Base-by-base conservation (phyloP, 2,888 invertebrate species). In the Cremastinae sp. region DNA sequence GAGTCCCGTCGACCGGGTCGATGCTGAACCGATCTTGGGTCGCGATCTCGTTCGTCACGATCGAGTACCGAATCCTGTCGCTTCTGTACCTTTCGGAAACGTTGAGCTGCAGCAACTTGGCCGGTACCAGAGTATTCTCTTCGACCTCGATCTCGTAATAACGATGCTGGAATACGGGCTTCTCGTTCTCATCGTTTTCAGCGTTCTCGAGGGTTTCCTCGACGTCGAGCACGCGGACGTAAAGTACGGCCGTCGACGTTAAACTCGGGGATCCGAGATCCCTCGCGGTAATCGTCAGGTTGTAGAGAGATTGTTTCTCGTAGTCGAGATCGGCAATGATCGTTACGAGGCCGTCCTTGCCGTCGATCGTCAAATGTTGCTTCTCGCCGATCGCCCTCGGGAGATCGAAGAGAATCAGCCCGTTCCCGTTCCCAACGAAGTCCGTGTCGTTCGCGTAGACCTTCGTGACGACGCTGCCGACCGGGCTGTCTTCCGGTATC, bases 401-500 rank as follows among this genome's bases (percentile, higher is more conserved):
- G 51, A 96, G 91, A 81, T 95, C 95, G 80, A 95, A 97, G 0
- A 96, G 90, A 1, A 97, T 93, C 49, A 96, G 90, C 0, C 96
- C 96, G 84, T 97, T 97, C n/a, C 96, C 96, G 84, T 96, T 96
- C 0, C 95, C 95, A 49, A 93, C 90, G 81, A 95, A 96, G 87
- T 97, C 97, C 10, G 95, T 93, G 89, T 97, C 97, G 79, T 96
- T 96, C 0, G 97, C 97, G 76, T 92, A 94, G 0, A 97, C 93
- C 88, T 93, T 93, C 0, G 94, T 93, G 0, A 97, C 94, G 51
- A 93, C 91, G 43, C 94, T 94, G 8, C 96, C 96, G 0, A 95
- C 91, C 2, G 94, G 93, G 10, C 93, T 92, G 85, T 95, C 95
- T 86, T 96, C 95, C 78, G 94, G 92, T 14, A 96, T 90, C 9